A percentile compares a stretch with the other conserved stretches of the same genome.
These are phyloP conservation scores for Lycaon pictus DNA, from an alignment of 2,113 vertebrate species.

Conservation along the genomic window DNA sequence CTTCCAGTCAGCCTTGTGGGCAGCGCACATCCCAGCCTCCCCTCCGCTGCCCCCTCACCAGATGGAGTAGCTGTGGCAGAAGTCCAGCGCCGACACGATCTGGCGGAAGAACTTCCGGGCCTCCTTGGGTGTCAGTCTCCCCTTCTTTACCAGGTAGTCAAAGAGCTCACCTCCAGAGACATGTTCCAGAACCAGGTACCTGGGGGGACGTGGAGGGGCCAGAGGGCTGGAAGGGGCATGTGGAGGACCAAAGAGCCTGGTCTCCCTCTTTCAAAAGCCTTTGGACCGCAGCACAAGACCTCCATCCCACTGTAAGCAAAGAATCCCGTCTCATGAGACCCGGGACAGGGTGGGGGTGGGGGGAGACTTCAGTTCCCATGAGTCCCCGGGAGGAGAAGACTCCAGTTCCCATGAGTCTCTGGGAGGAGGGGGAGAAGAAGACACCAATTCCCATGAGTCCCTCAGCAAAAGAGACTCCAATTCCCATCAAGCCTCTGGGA, in stretches of 20 bases:
- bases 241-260: neutral
- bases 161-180: constrained; percentile 96
- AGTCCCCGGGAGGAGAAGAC: neutral
- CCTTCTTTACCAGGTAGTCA: constrained; percentile 96
- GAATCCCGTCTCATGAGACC: neutral
- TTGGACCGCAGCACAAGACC: neutral
- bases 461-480: neutral
- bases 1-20: neutral
- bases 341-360: too few relatives aligned
- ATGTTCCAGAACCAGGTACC: constrained; percentile 96
- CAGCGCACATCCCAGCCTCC: neutral
- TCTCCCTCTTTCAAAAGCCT: neutral
- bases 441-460: neutral
- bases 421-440: neutral
- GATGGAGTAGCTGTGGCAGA: constrained; percentile 97
- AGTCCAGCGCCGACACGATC: constrained; percentile 96
- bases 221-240: constrained; percentile 64
- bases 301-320: neutral
- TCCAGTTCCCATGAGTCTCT: neutral
- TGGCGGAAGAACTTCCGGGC: constrained; percentile 97
- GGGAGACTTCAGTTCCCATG: neutral
- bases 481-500: neutral
- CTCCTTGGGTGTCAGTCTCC: constrained; percentile 95
- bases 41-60: constrained; percentile 87
- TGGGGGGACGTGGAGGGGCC: constrained; percentile 74